Percentiles rank a stretch among this genome's conserved stretches.
These are phyloP conservation scores for Channallabes apus DNA, from an alignment of 2,797 vertebrate genomes.

Conservation along the genomic window DNA sequence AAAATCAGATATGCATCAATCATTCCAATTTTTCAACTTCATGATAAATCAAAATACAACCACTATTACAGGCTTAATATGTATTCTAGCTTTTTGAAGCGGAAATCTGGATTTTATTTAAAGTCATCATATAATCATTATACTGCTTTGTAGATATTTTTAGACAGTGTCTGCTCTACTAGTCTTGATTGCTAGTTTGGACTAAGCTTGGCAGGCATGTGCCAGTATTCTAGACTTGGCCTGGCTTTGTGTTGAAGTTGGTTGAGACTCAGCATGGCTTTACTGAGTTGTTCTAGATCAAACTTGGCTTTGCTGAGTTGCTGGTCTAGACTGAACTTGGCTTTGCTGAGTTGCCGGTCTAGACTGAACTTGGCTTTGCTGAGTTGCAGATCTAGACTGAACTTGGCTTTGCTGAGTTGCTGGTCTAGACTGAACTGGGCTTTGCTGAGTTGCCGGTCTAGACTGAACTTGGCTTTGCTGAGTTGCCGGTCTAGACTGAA, in stretches of 20 bases:
- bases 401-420: slow-evolving; percentile 5
- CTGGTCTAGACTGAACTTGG: slow-evolving; percentile 23
- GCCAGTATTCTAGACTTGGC: neutral
- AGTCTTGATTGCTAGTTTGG: slow-evolving; percentile 15
- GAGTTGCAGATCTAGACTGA: slow-evolving; percentile 16
- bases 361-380: slow-evolving; percentile 13
- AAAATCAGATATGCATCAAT: neutral
- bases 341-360: slow-evolving; percentile 26
- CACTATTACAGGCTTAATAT: neutral
- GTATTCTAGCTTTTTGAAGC: neutral
- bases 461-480: slow-evolving; percentile 22
- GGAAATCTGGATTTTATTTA: neutral
- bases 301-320: slow-evolving; percentile 5
- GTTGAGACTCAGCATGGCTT: neutral
- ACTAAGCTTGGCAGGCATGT: slow-evolving; percentile 20
- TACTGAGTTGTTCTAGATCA: neutral
- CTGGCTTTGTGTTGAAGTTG: slow-evolving; percentile 7
- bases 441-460: slow-evolving; percentile 26
- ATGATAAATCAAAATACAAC: neutral
- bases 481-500: slow-evolving; percentile 22
- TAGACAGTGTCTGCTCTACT: neutral
- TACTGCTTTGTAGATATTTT: neutral
- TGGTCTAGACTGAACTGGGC: slow-evolving; percentile 22
- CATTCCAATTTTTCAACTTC: neutral
- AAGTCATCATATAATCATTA: neutral